A percentile compares a stretch with the other conserved stretches of the same genome.
These are phyloP conservation scores for Eubasilissa splendida DNA, from an alignment of 2,888 invertebrate species.

Conservation along the genomic window DNA sequence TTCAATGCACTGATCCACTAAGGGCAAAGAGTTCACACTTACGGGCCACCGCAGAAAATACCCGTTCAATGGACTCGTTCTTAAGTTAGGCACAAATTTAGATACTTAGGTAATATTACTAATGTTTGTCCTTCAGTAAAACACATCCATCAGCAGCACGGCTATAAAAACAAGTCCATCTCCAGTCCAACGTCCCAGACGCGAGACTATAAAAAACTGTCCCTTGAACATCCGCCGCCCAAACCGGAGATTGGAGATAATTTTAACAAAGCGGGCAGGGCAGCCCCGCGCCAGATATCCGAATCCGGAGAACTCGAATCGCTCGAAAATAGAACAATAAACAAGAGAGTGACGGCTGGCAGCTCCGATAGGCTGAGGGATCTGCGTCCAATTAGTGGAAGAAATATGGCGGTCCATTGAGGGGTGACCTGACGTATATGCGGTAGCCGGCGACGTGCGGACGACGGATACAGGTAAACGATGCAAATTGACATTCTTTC, in stretches of 20 bases:
- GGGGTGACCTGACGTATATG: not conserved
- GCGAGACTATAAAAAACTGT: conserved; percentile 26
- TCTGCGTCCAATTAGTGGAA: conserved; percentile 54
- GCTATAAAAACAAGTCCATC: not conserved
- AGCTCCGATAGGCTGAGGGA: conserved; percentile 50
- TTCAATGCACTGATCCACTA: too few species aligned
- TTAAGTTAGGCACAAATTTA: too few species aligned
- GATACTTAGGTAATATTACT: too few species aligned
- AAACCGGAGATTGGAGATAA: conserved; percentile 29
- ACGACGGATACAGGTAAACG: conserved; percentile 27
- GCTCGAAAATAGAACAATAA: conserved; percentile 45
- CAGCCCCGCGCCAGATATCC: conserved; percentile 4
- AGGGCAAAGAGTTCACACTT: too few species aligned
- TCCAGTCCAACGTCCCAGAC: not conserved
- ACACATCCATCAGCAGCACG: not conserved
- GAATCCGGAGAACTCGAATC: conserved; percentile 35
- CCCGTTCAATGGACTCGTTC: too few species aligned
- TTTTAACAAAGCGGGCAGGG: conserved; percentile 4
- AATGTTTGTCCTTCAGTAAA: not conserved
- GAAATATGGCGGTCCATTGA: conserved; percentile 46
- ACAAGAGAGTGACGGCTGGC: conserved; percentile 44
- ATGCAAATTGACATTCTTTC: conserved; percentile 35
- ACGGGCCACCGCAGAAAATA: too few species aligned
- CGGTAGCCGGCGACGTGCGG: not conserved
- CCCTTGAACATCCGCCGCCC: conserved; percentile 31